These are phyloP conservation scores for Epinotia bilunana DNA, from an alignment of 2,888 invertebrate genomes.

Conservation along the genomic window DNA sequence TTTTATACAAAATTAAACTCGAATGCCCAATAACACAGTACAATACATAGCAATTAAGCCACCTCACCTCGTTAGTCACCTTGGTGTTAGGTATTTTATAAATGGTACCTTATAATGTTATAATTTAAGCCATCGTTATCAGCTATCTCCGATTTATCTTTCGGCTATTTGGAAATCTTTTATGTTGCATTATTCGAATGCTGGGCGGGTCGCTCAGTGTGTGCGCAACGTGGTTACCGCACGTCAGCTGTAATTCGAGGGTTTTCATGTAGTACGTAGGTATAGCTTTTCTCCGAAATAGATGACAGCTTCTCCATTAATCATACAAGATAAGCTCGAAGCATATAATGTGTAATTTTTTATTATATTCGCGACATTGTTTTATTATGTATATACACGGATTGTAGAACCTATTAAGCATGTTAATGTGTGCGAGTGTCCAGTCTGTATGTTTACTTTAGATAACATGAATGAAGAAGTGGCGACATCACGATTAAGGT, in stretches of 20 bases:
- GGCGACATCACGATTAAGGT: too few relatives aligned
- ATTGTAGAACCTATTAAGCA: too few relatives aligned
- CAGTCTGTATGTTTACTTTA: not conserved
- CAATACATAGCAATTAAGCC: not conserved
- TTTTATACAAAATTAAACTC: not conserved
- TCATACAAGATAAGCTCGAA: not conserved
- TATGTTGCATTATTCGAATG: not conserved
- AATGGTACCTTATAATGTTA: not conserved
- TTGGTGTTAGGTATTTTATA: too few relatives aligned
- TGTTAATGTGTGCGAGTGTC: not conserved
- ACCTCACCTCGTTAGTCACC: not conserved
- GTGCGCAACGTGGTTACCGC: too few relatives aligned
- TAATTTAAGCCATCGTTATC: not conserved
- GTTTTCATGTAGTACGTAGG: not conserved
- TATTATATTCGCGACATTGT: too few relatives aligned
- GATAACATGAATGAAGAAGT: not conserved
- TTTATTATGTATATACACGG: too few relatives aligned
- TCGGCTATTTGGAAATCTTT: not conserved
- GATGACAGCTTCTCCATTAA: not conserved
- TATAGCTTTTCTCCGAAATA: not conserved
- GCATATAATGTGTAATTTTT: not conserved
- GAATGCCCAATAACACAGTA: not conserved
- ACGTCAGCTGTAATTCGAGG: not conserved
- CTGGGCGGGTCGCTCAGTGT: not conserved
- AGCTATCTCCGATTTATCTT: not conserved